Evolutionary conservation across 2,113 vertebrate species (phyloP).

Genomic region (Pachyramphus minor): DNA sequence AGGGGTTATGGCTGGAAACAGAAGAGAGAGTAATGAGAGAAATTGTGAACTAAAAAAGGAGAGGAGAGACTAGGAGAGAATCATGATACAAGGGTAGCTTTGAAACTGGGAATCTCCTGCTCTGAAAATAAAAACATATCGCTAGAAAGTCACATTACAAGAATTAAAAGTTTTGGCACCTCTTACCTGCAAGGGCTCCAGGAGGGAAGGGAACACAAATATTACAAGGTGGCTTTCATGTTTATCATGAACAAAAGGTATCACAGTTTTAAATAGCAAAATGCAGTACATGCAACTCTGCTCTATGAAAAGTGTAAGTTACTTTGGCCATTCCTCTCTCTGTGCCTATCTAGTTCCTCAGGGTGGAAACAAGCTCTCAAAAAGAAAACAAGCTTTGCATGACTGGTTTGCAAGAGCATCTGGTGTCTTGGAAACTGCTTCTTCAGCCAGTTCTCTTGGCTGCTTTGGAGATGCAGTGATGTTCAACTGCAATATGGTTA

Average conservation of each 20-base stretch:
- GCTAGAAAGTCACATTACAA: background rate
- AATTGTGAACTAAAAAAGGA: background rate
- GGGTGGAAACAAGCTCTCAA: background rate
- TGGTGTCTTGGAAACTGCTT: conserved; percentile 60
- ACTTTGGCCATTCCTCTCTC: background rate
- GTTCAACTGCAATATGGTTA: conserved; percentile 58
- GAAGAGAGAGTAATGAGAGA: background rate
- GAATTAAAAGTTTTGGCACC: background rate
- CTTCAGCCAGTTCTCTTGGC: conserved; percentile 50
- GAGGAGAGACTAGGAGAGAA: background rate
- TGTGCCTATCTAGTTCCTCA: background rate
- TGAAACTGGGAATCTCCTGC: background rate
- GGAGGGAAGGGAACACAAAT: background rate
- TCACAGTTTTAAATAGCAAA: background rate
- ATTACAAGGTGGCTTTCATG: background rate
- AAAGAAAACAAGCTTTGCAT: conserved; percentile 5
- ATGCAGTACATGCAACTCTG: background rate
- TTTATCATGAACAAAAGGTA: background rate
- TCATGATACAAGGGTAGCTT: background rate
- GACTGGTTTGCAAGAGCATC: conserved; percentile 52
- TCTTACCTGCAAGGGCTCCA: background rate
- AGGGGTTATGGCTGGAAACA: background rate
- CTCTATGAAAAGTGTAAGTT: too few species aligned
- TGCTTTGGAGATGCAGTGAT: background rate
- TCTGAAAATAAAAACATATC: background rate